These are phyloP conservation scores for Hydrozoanthus gracilis DNA, from an alignment of 92 coral and sea anemone genomes.

Conservation along the genomic window DNA sequence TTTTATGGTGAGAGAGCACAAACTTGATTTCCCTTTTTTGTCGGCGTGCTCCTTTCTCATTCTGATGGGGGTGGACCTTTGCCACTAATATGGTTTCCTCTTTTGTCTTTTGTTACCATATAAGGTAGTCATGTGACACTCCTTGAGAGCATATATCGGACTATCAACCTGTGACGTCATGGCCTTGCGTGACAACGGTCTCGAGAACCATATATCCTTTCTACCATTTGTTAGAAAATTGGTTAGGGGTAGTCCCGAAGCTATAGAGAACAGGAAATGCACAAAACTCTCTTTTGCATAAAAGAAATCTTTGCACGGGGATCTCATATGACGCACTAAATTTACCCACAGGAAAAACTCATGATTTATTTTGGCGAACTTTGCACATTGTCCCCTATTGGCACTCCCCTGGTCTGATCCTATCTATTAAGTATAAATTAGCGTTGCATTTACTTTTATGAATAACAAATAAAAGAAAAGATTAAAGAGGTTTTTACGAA, in stretches of 20 bases:
- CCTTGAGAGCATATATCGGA: constrained; percentile 38
- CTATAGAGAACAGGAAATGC: constrained; percentile 18
- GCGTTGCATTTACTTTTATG: not conserved
- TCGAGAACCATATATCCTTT: constrained; percentile 5
- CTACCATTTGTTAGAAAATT: not conserved
- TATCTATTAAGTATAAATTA: constrained; percentile 14
- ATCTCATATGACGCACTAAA: no score
- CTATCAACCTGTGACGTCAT: constrained; percentile 35
- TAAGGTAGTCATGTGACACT: constrained; percentile 44
- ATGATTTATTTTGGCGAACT: constrained; percentile 31
- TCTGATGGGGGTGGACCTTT: constrained; percentile 48
- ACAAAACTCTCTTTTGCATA: not conserved
- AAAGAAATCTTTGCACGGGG: not conserved
- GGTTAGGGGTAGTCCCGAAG: constrained; percentile 42
- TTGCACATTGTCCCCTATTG: constrained; percentile 11
- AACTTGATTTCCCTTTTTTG: constrained; percentile 80
- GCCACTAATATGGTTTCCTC: constrained; percentile 49
- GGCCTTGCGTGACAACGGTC: constrained; percentile 42
- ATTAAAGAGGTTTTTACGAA: constrained; percentile 38
- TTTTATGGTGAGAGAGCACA: constrained; percentile 80
- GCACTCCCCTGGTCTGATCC: not conserved
- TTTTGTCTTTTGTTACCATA: constrained; percentile 39
- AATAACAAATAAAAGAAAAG: constrained; percentile 6
- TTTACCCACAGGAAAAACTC: constrained; percentile 8
- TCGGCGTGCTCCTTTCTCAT: constrained; percentile 54